phyloP scores from a whole-genome alignment of 2,797 vertebrate genomes.

The Balearica regulorum region DNA sequence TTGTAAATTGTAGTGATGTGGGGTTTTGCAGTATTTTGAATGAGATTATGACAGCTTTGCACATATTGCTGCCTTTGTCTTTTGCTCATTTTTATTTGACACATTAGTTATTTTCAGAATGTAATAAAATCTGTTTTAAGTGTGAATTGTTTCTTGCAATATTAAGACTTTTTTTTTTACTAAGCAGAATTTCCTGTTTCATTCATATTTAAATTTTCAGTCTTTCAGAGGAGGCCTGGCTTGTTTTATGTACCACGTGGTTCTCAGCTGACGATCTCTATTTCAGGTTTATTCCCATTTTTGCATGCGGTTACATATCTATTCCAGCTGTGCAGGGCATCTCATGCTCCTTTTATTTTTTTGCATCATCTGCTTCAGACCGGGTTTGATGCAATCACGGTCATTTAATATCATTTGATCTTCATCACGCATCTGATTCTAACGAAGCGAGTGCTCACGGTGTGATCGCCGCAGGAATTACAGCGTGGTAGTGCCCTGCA shows the following conservation, averaged over 20 bases:
- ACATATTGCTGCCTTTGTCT: neutral
- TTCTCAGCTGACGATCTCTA: neutral
- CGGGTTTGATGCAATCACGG: neutral
- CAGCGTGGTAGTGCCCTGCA: neutral
- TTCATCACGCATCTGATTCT: neutral
- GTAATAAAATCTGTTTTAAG: neutral
- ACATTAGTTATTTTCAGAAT: neutral
- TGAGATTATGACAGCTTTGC: neutral
- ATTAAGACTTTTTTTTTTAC: neutral
- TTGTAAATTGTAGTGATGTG: neutral
- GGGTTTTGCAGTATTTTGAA: neutral
- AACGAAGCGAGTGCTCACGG: neutral
- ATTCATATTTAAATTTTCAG: slow-evolving; percentile 14
- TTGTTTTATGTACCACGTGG: neutral
- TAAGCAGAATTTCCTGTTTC: neutral
- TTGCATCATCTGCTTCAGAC: neutral
- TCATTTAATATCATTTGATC: slow-evolving; percentile 5
- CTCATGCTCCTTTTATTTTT: neutral
- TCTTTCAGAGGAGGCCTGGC: neutral
- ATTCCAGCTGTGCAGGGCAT: neutral
- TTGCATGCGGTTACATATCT: neutral
- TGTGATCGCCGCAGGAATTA: neutral
- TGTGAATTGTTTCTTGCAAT: neutral
- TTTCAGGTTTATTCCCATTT: neutral
- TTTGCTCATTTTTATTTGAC: neutral